Base-by-base conservation (phyloP, 2,797 vertebrate genomes). In the Synanceia verrucosa region DNA sequence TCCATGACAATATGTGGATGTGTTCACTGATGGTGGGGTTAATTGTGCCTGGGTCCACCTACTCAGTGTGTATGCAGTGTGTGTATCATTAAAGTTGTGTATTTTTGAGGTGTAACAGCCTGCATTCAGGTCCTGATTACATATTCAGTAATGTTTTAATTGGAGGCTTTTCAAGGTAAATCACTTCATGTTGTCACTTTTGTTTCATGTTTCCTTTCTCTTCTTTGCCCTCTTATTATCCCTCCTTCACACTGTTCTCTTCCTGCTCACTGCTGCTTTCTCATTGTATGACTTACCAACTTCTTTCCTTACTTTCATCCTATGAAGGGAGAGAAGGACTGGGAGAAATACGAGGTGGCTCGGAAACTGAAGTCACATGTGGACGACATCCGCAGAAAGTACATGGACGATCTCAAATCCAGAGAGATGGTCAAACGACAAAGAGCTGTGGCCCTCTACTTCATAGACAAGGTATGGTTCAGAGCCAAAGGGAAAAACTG, bases 401-500 rank as follows among this genome's bases (percentile, higher is more conserved):
- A 90, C 78, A 52, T 18, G 4, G 18, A 11, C 37, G 92, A 94
- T 84, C 90, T 93, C 10, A 94, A 94, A 69, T 93, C 92, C 1
- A 92, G 88, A 80, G 73, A 94, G 84, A 94, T 95, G 91, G 52
- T 67, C 7, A 66, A 66, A 1, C 86, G 93, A 2, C 93, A 95
- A 83, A 83, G 93, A 89, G 91, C 73, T 1, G 85, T 94, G 78
- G 94, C 94, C 13, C 88, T 95, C 47, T 95, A 93, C 88, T 95
- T 95, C 76, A 92, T 93, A 60, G 94, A 94, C 86, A 94, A 94
- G 91, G 91, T 95, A 37, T 73, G 84, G 0, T 23, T 50, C 53
- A 33, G 10, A 8, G 6, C 37, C 3, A 5, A 59, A n/a, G n/a
- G 16, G 18, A 24, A 34, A 29, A 63, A n/a, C 28, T 39, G 37